phyloP scores from a whole-genome alignment of 2,888 invertebrate genomes.

The Lymantria dispar region DNA sequence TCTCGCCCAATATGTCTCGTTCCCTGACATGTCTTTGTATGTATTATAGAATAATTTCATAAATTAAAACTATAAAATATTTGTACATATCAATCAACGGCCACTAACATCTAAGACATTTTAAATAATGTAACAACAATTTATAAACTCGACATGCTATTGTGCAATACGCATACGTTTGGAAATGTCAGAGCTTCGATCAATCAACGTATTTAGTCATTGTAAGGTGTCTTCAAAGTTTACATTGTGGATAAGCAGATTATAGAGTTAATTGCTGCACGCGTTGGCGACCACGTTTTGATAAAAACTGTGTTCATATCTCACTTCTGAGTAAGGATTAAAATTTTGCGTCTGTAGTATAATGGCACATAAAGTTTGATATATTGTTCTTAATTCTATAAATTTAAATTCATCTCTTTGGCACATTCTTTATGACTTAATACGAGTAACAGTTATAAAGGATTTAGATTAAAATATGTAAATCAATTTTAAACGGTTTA shows the following conservation, averaged over 20 bases:
- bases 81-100: constrained; percentile 10
- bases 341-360: too few relatives aligned
- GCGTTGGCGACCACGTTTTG: background rate
- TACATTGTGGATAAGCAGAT: constrained; percentile 9
- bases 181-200: constrained; percentile 6
- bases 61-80: constrained; percentile 4
- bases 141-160: constrained; percentile 3
- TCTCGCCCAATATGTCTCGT: background rate
- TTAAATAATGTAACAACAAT: constrained; percentile 10
- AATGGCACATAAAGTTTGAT: too few relatives aligned
- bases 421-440: too few relatives aligned
- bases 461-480: too few relatives aligned
- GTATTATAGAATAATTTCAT: constrained; percentile 4
- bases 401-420: too few relatives aligned
- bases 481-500: too few relatives aligned
- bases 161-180: constrained; percentile 3
- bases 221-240: constrained; percentile 4
- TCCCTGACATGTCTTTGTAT: constrained; percentile 1
- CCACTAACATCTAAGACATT: constrained; percentile 4
- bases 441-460: too few relatives aligned
- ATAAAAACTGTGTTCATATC: background rate
- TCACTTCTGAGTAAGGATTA: too few relatives aligned
- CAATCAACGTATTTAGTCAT: constrained; percentile 8
- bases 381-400: too few relatives aligned
- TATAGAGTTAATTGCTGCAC: constrained; percentile 1